These are phyloP conservation scores for Montipora cactus DNA, from an alignment of 64 coral and sea anemone species.

Conservation along the genomic window DNA sequence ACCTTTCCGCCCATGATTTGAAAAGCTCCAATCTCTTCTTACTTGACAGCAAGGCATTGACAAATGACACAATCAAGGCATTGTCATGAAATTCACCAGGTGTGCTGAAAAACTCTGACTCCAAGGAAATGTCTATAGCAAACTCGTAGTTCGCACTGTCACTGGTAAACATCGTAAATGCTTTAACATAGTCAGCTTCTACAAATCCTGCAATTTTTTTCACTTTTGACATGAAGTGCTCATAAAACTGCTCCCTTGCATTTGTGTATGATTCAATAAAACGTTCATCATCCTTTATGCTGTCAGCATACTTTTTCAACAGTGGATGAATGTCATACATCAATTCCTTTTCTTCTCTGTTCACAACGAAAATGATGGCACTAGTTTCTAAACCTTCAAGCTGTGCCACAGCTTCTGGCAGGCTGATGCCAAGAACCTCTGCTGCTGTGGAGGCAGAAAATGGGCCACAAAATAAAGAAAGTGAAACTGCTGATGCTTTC, in stretches of 20 bases:
- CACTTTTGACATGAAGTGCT: not conserved
- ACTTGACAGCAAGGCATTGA: not conserved
- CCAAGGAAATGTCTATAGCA: not conserved
- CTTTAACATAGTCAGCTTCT: not conserved
- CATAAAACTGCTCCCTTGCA: not conserved
- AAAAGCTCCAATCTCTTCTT: not conserved
- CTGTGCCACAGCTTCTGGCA: not conserved
- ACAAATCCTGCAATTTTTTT: not conserved
- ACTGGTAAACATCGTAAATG: not conserved
- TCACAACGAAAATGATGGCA: no score
- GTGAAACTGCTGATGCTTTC: not conserved
- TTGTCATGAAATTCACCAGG: not conserved
- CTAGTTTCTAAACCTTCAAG: no score
- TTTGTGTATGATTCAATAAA: not conserved
- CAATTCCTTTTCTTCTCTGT: no score
- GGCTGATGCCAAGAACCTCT: not conserved
- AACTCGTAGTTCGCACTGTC: no score
- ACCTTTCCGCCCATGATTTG: constrained; percentile 6
- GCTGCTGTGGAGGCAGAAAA: not conserved
- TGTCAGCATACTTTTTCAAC: no score
- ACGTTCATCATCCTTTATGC: no score
- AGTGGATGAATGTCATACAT: no score
- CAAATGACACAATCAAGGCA: constrained; percentile 10
- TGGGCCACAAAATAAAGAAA: constrained; percentile 12
- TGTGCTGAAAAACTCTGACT: constrained; percentile 4